phyloP scores from a whole-genome alignment of 2,113 vertebrate genomes.

The Cnemophilus loriae region DNA sequence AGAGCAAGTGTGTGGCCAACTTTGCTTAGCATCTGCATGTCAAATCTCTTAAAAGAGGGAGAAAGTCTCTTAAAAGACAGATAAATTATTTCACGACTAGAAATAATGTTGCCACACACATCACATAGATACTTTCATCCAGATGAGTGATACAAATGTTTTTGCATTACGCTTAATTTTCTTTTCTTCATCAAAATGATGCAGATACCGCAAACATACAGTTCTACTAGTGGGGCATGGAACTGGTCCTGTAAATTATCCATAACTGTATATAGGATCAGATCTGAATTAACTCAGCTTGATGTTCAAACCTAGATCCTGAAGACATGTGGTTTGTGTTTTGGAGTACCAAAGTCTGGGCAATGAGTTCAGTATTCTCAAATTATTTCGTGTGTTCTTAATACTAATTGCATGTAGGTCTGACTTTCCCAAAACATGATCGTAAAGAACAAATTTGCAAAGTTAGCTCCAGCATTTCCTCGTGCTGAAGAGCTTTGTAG shows the following conservation, averaged over 20 bases:
- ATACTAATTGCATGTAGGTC: not conserved
- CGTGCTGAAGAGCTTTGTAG: not conserved
- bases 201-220: not conserved
- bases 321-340: conserved; percentile 17
- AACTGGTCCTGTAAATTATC: not conserved
- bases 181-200: not conserved
- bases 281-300: conserved; percentile 29
- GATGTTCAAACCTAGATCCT: not conserved
- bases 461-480: not conserved
- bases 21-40: not conserved
- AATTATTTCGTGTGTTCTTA: not conserved
- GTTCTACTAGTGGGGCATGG: not conserved
- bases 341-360: not conserved
- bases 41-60: not conserved
- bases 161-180: not conserved
- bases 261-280: not conserved
- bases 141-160: not conserved
- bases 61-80: not conserved
- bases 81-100: not conserved
- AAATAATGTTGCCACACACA: not conserved
- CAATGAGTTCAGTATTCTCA: not conserved
- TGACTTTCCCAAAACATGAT: not conserved
- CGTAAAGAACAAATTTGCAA: not conserved
- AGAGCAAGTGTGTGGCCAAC: not conserved
- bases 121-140: not conserved